Evolutionary conservation across 1,140 invertebrate species (phyloP).

Genomic region (Zaprionus nigranus): DNA sequence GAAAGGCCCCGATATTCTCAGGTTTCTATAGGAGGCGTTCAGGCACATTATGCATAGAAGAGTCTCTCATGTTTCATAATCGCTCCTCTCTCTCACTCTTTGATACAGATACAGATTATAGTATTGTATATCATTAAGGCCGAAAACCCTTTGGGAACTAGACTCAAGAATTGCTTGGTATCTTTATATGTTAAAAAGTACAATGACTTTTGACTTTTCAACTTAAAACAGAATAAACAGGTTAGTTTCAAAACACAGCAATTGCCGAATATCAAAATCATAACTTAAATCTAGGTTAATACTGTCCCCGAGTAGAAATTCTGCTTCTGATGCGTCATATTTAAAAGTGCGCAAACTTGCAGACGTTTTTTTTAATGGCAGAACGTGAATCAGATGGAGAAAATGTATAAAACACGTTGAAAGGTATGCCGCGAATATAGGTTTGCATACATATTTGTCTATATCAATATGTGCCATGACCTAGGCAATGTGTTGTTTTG

Average conservation of each 20-base stretch:
- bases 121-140: background rate
- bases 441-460: background rate
- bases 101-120: background rate
- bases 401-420: background rate
- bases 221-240: background rate
- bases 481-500: background rate
- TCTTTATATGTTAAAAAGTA: background rate
- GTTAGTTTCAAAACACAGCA: background rate
- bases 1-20: conserved; percentile 1
- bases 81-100: background rate
- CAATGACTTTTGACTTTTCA: conserved; percentile 4
- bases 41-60: background rate
- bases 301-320: conserved; percentile 1
- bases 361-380: background rate
- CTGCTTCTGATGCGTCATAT: conserved; percentile 4
- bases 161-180: background rate
- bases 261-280: conserved; percentile 3
- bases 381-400: conserved; percentile 9
- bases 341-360: background rate
- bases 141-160: background rate
- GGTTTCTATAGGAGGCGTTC: background rate
- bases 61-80: background rate
- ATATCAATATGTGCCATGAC: background rate
- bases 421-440: background rate
- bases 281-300: conserved; percentile 2